Base-by-base conservation (phyloP, 1,140 invertebrate genomes). In the Leptinotarsa undecemlineata region DNA sequence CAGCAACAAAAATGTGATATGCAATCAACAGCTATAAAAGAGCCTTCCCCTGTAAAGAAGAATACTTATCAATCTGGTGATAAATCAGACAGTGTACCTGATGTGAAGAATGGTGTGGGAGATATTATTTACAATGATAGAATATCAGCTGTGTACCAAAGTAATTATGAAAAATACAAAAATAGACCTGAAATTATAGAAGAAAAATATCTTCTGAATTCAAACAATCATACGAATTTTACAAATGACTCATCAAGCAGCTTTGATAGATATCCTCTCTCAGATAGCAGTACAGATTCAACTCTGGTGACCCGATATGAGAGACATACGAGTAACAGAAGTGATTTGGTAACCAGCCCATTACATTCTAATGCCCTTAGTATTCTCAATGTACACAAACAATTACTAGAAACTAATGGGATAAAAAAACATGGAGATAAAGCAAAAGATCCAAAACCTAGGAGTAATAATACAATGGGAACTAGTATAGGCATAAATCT, bases 11-110 rank as follows among this genome's bases (percentile, higher is more conserved):
- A 57, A 71, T 51, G 17, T 60, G 57, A 23, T 61, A 26, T 20
- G 8, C 11, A 69, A 14, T 47, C 23, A 21, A 26, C 5, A n/a
- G 17, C 21, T 20, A 67, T 17, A 8, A 64, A 72, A 47, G 71
- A 71, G 48, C 51, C 3, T 61, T 14, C 19, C 15, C 26, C 15
- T 57, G 51, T 19, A 4, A 72, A 61, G 33, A 23, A 84, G 79
- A 77, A 76, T 72, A 48, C 82, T 83, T 68, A 84, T 82, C 74
- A 74, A 73, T 74, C 76, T 61, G 85, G 84, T 26, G 81, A 85
- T 66, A 83, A 78, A 64, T 75, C 80, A 20, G 76, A 80, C 23
- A 84, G 81, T 75, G 80, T 86, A 66, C 86, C 85, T 66, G 84
- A 86, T 79, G 81, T 82, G n/a, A 82, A 81, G 19, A 20, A 20